Conservation (phyloP, 2,888 invertebrate genomes). For the Sarcophaga rosellei region DNA sequence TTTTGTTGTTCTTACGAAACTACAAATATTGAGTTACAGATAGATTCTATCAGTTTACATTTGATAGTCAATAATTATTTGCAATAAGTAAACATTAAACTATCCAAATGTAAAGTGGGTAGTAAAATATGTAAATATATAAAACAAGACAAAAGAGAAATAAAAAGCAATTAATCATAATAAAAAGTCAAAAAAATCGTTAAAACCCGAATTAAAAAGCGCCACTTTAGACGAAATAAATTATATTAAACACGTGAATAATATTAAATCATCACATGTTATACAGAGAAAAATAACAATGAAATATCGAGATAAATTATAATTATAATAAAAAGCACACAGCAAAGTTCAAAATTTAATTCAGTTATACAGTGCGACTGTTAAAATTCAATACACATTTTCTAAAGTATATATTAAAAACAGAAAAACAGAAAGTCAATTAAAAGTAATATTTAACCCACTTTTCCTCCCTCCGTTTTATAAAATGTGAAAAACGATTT, state of each 20-base stretch:
- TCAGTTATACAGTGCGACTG: not conserved
- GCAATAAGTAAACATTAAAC: too few species aligned
- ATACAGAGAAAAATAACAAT: not conserved
- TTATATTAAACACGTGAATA: slow-evolving; percentile 39
- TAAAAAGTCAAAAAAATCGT: not conserved
- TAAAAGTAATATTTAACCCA: too few species aligned
- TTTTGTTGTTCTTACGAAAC: not conserved
- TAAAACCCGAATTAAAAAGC: not conserved
- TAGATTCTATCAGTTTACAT: not conserved
- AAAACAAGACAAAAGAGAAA: not conserved
- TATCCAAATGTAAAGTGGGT: not conserved
- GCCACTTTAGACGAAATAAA: not conserved
- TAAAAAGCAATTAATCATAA: not conserved
- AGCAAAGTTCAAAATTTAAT: not conserved
- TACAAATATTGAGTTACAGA: slow-evolving; percentile 14
- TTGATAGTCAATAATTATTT: not conserved
- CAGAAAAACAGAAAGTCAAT: too few species aligned
- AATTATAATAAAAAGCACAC: not conserved
- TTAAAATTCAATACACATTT: too few species aligned
- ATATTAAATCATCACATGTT: slow-evolving; percentile 40
- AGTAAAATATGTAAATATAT: not conserved
- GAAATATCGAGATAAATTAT: not conserved
- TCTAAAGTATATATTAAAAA: too few species aligned
- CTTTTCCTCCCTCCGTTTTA: too few species aligned
- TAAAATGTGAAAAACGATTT: too few species aligned